phyloP scores from a whole-genome alignment of 2,888 invertebrate species.

The Cosmia pyralina region DNA sequence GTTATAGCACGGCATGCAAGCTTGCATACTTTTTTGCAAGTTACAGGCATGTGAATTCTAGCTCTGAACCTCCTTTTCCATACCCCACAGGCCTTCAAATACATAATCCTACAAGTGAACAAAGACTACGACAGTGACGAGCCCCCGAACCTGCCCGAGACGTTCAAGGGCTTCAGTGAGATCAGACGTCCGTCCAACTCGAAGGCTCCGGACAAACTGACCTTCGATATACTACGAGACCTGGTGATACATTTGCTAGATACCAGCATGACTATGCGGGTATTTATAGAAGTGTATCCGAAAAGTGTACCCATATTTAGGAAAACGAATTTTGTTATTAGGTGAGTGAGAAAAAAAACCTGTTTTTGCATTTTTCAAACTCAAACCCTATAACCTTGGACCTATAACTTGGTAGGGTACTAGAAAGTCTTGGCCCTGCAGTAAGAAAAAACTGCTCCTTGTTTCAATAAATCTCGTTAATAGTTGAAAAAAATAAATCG shows the following conservation, averaged over 20 bases:
- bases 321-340: constrained; percentile 90
- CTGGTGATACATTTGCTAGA: constrained; percentile 93
- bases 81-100: constrained; percentile 85
- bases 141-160: constrained; percentile 86
- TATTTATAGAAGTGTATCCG: constrained; percentile 92
- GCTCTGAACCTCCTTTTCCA: no score
- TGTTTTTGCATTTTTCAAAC: no score
- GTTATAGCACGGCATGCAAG: no score
- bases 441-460: no score
- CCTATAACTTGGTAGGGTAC: no score
- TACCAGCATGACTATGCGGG: constrained; percentile 92
- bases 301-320: constrained; percentile 88
- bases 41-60: no score
- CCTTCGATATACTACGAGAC: constrained; percentile 90
- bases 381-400: no score
- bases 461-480: no score
- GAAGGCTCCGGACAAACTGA: constrained; percentile 79
- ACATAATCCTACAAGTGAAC: constrained; percentile 88
- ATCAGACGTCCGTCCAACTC: constrained; percentile 78
- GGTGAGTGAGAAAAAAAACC: constrained; percentile 76
- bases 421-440: no score
- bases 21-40: no score
- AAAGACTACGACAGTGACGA: constrained; percentile 84
- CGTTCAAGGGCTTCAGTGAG: constrained; percentile 85
- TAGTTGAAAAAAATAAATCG: no score